These are phyloP conservation scores for Luscinia luscinia DNA, from an alignment of 2,797 vertebrate genomes.

Conservation along the genomic window DNA sequence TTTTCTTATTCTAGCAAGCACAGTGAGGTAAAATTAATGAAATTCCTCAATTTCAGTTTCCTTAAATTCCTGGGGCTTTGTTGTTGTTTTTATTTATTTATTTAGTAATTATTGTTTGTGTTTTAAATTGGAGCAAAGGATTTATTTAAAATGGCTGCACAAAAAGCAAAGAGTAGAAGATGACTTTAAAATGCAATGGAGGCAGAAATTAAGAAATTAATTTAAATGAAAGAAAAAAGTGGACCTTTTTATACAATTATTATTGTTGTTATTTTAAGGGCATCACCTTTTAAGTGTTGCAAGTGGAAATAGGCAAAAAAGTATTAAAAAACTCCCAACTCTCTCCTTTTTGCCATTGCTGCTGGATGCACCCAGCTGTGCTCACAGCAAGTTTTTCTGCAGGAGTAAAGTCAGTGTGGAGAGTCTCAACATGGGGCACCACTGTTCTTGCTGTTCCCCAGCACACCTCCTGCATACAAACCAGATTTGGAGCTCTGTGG, in stretches of 20 bases:
- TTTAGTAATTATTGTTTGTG: neutral
- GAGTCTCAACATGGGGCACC: neutral
- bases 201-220: neutral
- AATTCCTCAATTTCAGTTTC: neutral
- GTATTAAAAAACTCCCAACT: fast-evolving
- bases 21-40: neutral
- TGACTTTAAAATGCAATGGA: neutral
- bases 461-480: neutral
- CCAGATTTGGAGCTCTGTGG: neutral
- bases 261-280: neutral
- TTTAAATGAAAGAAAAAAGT: neutral
- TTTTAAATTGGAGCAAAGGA: neutral
- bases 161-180: neutral
- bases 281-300: neutral
- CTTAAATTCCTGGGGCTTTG: neutral
- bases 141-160: neutral
- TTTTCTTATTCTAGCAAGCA: neutral
- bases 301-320: neutral
- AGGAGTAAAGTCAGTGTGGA: neutral
- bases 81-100: neutral
- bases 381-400: neutral
- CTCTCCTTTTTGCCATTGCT: neutral
- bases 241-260: neutral
- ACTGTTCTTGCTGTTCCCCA: neutral
- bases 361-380: neutral